phyloP scores from a whole-genome alignment of 1,140 invertebrate species.

The Telenomus remus region DNA sequence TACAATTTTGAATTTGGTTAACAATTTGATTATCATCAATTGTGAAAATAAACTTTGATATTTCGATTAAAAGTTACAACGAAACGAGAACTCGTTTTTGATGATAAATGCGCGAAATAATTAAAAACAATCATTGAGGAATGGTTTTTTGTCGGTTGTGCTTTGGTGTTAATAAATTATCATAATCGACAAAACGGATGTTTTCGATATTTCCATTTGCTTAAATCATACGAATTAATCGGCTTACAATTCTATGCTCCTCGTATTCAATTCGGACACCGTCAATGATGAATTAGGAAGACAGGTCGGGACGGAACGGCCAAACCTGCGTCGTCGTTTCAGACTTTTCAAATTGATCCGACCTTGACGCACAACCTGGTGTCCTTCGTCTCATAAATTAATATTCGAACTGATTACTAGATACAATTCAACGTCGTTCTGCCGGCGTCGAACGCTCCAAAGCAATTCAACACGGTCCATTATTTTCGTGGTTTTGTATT shows the following conservation, averaged over 20 bases:
- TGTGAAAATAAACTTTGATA: no score
- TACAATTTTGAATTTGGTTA: no score
- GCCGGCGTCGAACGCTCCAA: conserved; percentile 17
- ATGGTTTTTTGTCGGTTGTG: no score
- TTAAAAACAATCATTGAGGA: no score
- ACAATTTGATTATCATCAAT: no score
- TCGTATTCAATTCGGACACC: conserved; percentile 48
- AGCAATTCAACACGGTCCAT: conserved; percentile 46
- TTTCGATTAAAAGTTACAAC: not conserved
- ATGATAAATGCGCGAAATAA: no score
- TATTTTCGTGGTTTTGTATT: no score
- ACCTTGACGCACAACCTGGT: conserved; percentile 52
- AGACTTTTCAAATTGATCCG: conserved; percentile 51
- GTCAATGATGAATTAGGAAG: conserved; percentile 52
- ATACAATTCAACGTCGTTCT: conserved; percentile 38
- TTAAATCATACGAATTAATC: conserved; percentile 51
- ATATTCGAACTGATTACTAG: conserved; percentile 46
- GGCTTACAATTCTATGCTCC: conserved; percentile 47
- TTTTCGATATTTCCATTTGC: conserved; percentile 45
- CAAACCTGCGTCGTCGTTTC: conserved; percentile 33
- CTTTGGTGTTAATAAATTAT: no score
- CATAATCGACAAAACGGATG: conserved; percentile 1
- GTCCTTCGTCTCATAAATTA: conserved; percentile 47
- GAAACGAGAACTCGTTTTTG: not conserved
- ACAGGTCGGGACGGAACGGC: conserved; percentile 29